phyloP scores from a whole-genome alignment of 2,797 vertebrate genomes.

The Eulemur rubriventer region DNA sequence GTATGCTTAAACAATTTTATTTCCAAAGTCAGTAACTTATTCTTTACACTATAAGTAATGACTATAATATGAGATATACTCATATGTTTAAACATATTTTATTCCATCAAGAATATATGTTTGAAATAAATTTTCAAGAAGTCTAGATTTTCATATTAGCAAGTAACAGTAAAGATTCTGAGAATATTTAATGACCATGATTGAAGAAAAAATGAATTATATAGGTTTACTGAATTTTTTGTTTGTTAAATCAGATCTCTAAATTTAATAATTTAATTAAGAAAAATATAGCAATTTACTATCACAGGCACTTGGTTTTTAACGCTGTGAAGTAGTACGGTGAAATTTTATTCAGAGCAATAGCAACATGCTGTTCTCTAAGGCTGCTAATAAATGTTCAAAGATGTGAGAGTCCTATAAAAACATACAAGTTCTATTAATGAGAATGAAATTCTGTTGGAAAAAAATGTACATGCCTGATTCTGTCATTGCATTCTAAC shows the following conservation, averaged over 20 bases:
- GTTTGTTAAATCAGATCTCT: background rate
- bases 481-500: background rate
- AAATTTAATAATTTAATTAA: background rate
- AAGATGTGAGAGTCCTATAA: background rate
- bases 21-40: background rate
- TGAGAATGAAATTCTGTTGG: background rate
- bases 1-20: background rate
- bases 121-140: constrained; percentile 16
- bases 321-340: background rate
- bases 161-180: background rate
- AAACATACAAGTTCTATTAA: background rate
- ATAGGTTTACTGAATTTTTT: background rate
- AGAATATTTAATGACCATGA: background rate
- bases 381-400: background rate
- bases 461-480: background rate
- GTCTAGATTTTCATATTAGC: background rate
- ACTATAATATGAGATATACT: background rate
- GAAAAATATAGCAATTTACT: background rate
- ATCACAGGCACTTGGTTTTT: background rate
- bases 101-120: background rate
- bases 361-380: background rate
- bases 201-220: background rate
- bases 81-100: background rate
- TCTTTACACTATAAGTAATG: background rate
- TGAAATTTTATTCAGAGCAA: background rate